These are phyloP conservation scores for Phalacrocorax carbo DNA, from an alignment of 2,113 vertebrate genomes.

Conservation along the genomic window DNA sequence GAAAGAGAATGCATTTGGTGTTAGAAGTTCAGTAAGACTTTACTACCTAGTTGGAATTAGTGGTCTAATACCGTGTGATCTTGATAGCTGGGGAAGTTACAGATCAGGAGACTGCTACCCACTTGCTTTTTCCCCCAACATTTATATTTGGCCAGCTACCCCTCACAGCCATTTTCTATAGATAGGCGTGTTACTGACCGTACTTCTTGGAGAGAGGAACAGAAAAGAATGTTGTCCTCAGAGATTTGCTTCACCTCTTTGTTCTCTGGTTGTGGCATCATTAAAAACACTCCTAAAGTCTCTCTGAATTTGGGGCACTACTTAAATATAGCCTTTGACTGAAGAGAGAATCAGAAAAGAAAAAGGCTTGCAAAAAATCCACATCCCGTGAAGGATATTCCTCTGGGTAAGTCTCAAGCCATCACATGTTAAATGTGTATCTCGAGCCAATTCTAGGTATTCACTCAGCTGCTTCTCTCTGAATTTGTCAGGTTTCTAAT, in stretches of 20 bases:
- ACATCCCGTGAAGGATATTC: neutral
- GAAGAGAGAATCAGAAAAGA: neutral
- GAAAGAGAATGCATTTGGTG: neutral
- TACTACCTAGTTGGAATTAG: neutral
- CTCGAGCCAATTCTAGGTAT: slow-evolving; percentile 9
- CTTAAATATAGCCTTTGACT: neutral
- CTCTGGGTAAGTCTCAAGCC: neutral
- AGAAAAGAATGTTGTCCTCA: neutral
- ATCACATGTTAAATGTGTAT: neutral
- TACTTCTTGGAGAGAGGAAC: neutral
- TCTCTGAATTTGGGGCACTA: neutral
- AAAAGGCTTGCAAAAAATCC: neutral
- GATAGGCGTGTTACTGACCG: neutral
- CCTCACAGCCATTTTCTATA: neutral
- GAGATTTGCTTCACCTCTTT: neutral
- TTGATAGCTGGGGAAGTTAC: neutral
- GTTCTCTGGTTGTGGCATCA: neutral
- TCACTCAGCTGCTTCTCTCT: slow-evolving; percentile 5
- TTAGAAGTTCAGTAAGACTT: neutral
- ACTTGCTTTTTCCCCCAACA: neutral
- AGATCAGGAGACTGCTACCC: neutral
- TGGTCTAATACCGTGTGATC: neutral
- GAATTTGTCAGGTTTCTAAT: slow-evolving; percentile 55
- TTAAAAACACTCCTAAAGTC: neutral
- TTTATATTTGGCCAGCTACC: neutral